phyloP scores from a whole-genome alignment of 2,888 invertebrate genomes.

The Epirrhoe tristata region DNA sequence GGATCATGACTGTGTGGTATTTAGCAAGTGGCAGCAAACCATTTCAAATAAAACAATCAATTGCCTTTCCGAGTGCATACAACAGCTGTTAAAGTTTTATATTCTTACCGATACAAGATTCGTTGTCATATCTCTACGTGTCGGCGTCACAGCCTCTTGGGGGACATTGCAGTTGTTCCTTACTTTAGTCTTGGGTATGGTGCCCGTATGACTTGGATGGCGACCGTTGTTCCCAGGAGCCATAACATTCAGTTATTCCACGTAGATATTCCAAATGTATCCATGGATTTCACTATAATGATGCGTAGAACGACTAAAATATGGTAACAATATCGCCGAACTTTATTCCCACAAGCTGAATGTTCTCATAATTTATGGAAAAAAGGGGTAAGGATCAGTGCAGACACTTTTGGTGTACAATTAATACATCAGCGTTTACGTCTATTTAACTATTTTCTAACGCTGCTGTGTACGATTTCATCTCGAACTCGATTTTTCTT shows the following conservation, averaged over 20 bases:
- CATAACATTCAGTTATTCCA: slow-evolving; percentile 70
- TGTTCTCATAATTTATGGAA: neutral
- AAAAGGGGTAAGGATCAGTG: neutral
- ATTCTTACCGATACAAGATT: slow-evolving; percentile 79
- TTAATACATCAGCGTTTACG: neutral
- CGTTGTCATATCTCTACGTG: slow-evolving; percentile 84
- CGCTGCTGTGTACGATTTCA: neutral
- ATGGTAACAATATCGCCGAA: slow-evolving; percentile 38
- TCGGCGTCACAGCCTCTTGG: slow-evolving; percentile 86
- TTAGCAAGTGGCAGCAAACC: neutral
- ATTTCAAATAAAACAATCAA: neutral
- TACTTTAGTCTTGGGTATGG: slow-evolving; percentile 88
- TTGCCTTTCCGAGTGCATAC: neutral
- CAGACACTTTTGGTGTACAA: neutral
- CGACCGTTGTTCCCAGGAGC: slow-evolving; percentile 83
- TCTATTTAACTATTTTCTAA: neutral
- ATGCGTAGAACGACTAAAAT: slow-evolving; percentile 26
- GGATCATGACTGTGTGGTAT: neutral
- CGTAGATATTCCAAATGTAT: slow-evolving; percentile 42
- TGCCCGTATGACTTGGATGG: slow-evolving; percentile 86
- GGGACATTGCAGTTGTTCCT: slow-evolving; percentile 86
- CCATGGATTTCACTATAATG: slow-evolving; percentile 38
- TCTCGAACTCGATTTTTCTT: neutral
- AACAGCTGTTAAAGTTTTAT: neutral
- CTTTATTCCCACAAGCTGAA: slow-evolving; percentile 11